Evolutionary conservation across 2,888 invertebrate species (phyloP), one percentile per base, ranked within the genome.

Genomic region (Branchellion lobata): DNA sequence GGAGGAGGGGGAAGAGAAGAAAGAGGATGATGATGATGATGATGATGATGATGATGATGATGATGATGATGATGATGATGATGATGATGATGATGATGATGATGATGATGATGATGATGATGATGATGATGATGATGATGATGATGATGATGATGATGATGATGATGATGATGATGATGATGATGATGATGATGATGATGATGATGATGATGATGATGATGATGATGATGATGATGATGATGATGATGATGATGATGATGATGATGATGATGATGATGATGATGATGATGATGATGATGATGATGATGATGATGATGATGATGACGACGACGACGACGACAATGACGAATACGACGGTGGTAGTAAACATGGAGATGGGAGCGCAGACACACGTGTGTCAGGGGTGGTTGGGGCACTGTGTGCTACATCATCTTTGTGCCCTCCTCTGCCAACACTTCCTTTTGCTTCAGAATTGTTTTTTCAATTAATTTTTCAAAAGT

Each of bases 111-210:
- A 71, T 24, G 71, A 71, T 24, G 71, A 71, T 24, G 71, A 71
- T 24, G 71, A 71, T 24, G 71, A 29, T 24, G 71, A 71, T 24
- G 71, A 71, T 24, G 14, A 71, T 29, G 71, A 71, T 24, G 71
- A 71, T 24, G 71, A 29, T 71, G 31, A 31, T 71, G 71, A 71
- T 71, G 71, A 71, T 29, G 71, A 71, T 51, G 27, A 75, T 51
- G 33, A 75, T 51, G 27, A 53, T 75, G 75, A 2, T 27, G 74
- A 47, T 51, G 53, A 47, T 29, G 27, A 75, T 53, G 75, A 40
- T 75, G 75, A 5, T 29, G 53, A 75, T 53, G 53, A 27, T 73
- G 73, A 75, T 29, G 53, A 75, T 53, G 75, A 14, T 47, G 75
- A 34, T 73, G 36, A 40, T 53, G 0, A 29, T 75, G 27, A 40